Base-by-base conservation (phyloP, 2,113 vertebrate genomes). In the Mugil cephalus region DNA sequence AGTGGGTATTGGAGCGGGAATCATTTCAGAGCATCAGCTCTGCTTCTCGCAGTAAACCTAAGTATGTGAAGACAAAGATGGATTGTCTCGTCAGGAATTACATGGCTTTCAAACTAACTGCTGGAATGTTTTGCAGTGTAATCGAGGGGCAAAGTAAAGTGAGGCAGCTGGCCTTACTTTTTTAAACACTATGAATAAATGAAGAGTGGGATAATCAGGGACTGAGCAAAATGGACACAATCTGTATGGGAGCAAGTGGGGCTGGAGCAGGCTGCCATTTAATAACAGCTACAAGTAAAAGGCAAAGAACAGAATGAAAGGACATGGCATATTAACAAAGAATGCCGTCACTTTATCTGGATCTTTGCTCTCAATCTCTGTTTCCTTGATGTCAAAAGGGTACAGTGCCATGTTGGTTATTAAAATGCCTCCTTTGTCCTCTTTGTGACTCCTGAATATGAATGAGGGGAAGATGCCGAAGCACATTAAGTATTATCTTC, bases 181-280 rank as follows among this genome's bases (percentile, higher is more conserved):
- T 10, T 51, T 15, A 18, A 24, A 24, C 9, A 10, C 18, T 54
- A 19, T 55, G 1, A 45, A 52, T 8, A 18, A 15, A 30, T 18
- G 1, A 17, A 18, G 6, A 18, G 8, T 46, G 18, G 6, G 47
- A 39, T 61, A 2, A 5, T 30, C 24, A 30, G 24, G 24, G 24
- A 30, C 24, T 30, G 24, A 8, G 7, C 34, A 1, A 56, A 46
- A 46, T 10, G 5, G 18, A 46, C 19, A 18, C 21, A 52, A 3
- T 38, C 12, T 59, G 52, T 19, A 13, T 52, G 47, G 18, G 63
- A 54, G 71, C 14, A 60, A 46, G 18, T 1, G 24, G 8, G 56
- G 50, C 21, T n/a, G 50, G 73, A 54, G 65, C 64, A 47, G 3
- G 3, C 13, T 74, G 74, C 74, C 66, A 70, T 75, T 74, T 63